phyloP scores from a whole-genome alignment of 1,140 invertebrate species.

The Euura saliciscinereae region DNA sequence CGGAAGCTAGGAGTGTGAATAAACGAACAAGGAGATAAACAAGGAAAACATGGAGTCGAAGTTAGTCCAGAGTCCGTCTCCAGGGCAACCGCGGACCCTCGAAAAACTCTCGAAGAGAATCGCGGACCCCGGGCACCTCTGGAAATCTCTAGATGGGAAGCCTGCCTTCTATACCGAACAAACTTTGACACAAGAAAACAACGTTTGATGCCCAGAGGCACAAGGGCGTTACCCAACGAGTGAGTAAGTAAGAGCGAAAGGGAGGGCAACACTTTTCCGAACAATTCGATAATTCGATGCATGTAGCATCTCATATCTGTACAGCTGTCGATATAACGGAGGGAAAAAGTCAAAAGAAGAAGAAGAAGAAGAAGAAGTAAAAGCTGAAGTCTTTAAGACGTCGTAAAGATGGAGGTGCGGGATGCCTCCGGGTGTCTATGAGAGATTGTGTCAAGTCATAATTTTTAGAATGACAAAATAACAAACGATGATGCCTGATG shows the following conservation, averaged over 20 bases:
- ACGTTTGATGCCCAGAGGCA: conserved; percentile 43
- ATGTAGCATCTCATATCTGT: no score
- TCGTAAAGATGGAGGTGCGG: no score
- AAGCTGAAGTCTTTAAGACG: no score
- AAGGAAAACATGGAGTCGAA: background rate
- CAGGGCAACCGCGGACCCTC: conserved; percentile 46
- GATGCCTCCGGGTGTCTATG: no score
- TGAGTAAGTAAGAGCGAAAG: no score
- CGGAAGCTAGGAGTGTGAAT: conserved; percentile 33
- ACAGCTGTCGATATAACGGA: no score
- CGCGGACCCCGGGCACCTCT: background rate
- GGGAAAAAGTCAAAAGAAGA: no score
- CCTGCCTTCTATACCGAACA: conserved; percentile 46
- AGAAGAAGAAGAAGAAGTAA: no score
- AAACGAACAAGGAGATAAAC: conserved; percentile 19
- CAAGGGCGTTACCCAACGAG: conserved; percentile 10
- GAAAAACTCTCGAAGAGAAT: conserved; percentile 30
- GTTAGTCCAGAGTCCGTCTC: conserved; percentile 38
- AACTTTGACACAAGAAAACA: conserved; percentile 42
- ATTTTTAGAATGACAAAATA: background rate
- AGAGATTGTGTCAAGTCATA: background rate
- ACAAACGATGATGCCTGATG: background rate
- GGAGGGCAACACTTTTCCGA: no score
- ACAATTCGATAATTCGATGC: no score
- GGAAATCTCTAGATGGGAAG: background rate